Evolutionary conservation across 2,797 vertebrate species (phyloP).

Genomic region (Odontamblyopus lacepedii): DNA sequence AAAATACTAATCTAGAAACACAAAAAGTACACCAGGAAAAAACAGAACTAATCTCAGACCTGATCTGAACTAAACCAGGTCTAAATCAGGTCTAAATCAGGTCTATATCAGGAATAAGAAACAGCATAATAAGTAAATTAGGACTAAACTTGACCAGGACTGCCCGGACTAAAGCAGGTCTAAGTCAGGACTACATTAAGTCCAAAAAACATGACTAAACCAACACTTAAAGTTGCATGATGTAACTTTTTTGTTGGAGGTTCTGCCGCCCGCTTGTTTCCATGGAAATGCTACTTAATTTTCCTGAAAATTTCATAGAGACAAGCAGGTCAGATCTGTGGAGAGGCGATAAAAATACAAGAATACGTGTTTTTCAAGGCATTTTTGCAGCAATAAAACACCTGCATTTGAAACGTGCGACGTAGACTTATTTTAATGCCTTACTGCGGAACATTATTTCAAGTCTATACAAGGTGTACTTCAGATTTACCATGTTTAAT

Average conservation of each 20-base stretch:
- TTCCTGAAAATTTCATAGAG: no score
- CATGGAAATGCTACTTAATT: no score
- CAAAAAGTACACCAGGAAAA: background rate
- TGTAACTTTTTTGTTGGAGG: no score
- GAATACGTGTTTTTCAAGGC: no score
- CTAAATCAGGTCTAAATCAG: background rate
- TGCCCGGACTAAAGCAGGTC: background rate
- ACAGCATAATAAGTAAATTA: background rate
- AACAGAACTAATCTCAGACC: background rate
- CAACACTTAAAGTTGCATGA: background rate
- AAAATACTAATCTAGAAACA: no score
- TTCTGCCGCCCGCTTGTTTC: no score
- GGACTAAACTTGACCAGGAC: background rate
- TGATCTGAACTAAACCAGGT: background rate
- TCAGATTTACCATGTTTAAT: background rate
- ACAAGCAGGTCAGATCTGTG: no score
- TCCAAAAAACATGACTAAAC: background rate
- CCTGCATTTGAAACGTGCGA: no score
- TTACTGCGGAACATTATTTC: background rate
- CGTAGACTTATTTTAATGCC: no score
- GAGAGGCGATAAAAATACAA: no score
- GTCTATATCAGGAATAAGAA: no score
- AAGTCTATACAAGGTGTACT: background rate
- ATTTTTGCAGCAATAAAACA: no score
- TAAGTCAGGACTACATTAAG: background rate